A percentile compares a stretch with the other conserved stretches of the same genome.
phyloP scores from a whole-genome alignment of 2,113 vertebrate genomes.

The Chionomys nivalis region DNA sequence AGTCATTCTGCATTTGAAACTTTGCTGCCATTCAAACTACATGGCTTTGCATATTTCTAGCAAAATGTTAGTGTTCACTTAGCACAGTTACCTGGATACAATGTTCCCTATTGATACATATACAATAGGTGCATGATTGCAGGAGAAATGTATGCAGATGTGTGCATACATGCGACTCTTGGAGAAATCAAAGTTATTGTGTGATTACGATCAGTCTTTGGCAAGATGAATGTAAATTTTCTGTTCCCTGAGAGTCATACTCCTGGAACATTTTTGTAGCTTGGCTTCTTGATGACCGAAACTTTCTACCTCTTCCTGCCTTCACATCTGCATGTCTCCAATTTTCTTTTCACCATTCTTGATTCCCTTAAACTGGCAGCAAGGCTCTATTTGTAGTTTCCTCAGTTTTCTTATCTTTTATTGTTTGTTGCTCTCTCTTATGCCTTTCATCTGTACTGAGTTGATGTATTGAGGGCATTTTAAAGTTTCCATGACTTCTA shows the following conservation, averaged over 20 bases:
- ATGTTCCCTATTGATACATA: not conserved
- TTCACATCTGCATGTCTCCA: not conserved
- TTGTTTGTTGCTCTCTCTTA: not conserved
- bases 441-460: not conserved
- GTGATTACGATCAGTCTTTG: constrained; percentile 63
- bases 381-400: not conserved
- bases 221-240: constrained; percentile 63
- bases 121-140: constrained; percentile 67
- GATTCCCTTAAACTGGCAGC: not conserved
- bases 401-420: not conserved
- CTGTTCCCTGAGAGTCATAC: not conserved
- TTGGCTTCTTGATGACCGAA: not conserved
- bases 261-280: not conserved
- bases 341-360: not conserved
- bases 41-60: not conserved
- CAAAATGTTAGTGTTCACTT: constrained; percentile 27
- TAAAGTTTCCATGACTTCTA: not conserved
- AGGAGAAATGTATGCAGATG: constrained; percentile 39
- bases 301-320: not conserved
- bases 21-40: not conserved
- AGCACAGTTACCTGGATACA: not conserved
- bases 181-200: constrained; percentile 78
- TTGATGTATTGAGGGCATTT: not conserved
- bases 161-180: not conserved
- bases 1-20: not conserved